These are phyloP conservation scores for Elegia similella DNA, from an alignment of 2,888 invertebrate genomes.

Conservation along the genomic window DNA sequence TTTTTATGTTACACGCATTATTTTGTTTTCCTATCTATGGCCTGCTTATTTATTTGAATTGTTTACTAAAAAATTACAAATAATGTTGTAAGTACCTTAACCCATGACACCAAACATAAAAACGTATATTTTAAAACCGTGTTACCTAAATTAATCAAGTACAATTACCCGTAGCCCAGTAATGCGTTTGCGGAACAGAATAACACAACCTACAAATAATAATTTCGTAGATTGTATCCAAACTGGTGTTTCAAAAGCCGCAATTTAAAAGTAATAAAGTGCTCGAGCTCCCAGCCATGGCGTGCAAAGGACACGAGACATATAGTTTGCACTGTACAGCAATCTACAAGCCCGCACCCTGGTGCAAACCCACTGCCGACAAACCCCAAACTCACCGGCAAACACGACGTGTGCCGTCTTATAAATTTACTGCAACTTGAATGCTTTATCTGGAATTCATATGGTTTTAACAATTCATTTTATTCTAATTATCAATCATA, in stretches of 20 bases:
- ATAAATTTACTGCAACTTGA: constrained; percentile 73
- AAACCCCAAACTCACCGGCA: constrained; percentile 70
- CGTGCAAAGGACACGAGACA: constrained; percentile 4
- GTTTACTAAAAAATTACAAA: too few species aligned
- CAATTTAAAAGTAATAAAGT: neutral
- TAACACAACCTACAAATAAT: neutral
- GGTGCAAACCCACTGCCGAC: constrained; percentile 29
- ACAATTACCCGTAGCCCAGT: too few species aligned
- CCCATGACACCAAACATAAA: too few species aligned
- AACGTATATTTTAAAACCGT: too few species aligned
- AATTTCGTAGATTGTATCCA: neutral
- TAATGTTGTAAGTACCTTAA: too few species aligned
- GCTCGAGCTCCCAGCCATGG: neutral
- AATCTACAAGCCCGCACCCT: constrained; percentile 16
- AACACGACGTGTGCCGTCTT: constrained; percentile 62
- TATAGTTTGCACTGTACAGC: neutral
- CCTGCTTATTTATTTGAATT: too few species aligned
- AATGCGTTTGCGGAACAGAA: too few species aligned
- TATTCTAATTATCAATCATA: neutral
- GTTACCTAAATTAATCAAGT: too few species aligned
- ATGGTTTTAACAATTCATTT: constrained; percentile 1
- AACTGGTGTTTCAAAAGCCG: neutral
- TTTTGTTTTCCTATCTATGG: neutral
- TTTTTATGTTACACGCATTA: neutral
- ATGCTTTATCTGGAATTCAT: constrained; percentile 66